Percentiles rank a stretch among this genome's conserved stretches.
Evolutionary conservation across 2,888 invertebrate genomes (phyloP).

Genomic region (Morpho achilles): DNA sequence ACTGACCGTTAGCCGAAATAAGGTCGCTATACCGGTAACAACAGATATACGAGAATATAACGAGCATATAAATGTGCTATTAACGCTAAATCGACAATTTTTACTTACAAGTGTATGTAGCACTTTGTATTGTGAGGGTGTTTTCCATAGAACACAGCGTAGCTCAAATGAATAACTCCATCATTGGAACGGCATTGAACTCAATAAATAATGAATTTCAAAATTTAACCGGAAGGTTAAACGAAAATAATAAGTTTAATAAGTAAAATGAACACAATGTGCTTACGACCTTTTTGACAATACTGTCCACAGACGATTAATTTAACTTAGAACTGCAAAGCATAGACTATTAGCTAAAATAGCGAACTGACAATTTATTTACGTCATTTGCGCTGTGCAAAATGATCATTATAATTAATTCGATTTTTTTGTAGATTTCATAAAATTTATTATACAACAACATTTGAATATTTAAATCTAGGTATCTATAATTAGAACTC

Average conservation of each 20-base stretch:
- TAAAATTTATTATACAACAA: no score
- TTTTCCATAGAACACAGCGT: conserved; percentile 61
- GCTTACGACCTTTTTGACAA: conserved; percentile 49
- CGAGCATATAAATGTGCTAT: conserved; percentile 49
- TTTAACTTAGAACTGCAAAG: conserved; percentile 16
- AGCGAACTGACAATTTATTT: no score
- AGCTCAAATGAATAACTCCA: conserved; percentile 52
- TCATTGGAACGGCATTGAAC: conserved; percentile 33
- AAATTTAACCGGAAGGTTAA: conserved; percentile 30
- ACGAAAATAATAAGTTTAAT: conserved; percentile 20
- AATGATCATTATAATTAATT: no score
- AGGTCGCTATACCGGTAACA: conserved; percentile 47
- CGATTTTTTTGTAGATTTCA: neutral
- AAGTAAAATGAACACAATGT: conserved; percentile 42
- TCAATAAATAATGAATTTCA: conserved; percentile 17
- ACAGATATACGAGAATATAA: conserved; percentile 40
- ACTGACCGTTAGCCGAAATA: conserved; percentile 58
- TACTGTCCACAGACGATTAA: conserved; percentile 35
- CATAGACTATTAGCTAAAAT: no score
- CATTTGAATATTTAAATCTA: no score
- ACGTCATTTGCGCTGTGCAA: no score
- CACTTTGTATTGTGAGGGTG: conserved; percentile 48
- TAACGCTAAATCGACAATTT: conserved; percentile 32
- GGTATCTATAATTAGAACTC: no score
- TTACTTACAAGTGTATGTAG: conserved; percentile 62